Evolutionary conservation across 2,888 invertebrate species (phyloP), one percentile per base, ranked within the genome.

Genomic region (Hipparchia sbordonii): DNA sequence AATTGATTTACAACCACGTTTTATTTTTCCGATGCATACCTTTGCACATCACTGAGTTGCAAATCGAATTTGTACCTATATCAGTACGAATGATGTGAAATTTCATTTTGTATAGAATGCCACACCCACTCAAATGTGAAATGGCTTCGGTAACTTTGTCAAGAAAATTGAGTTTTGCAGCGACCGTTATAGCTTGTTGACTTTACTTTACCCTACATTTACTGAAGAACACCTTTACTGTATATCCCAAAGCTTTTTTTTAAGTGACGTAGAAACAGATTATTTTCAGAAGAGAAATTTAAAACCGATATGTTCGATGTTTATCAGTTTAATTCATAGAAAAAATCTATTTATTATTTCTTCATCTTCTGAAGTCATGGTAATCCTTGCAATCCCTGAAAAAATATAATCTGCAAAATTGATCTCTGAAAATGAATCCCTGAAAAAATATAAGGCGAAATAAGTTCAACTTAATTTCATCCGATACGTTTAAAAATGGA

Each of bases 81-180:
- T 2, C 23, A 1, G 6, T 59, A 60, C 56, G 52, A 61, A 67
- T 56, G 56, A 56, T 45, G 63, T 46, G 8, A 56, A 68, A 73
- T 45, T 33, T 39, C 45, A 72, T 75, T 74, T 71, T 67, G 54
- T 60, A 60, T 48, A 46, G 67, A 67, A 73, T 59, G 70, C 72
- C 74, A 67, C 74, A 71, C 75, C 77, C 67, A 56, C 70, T 74
- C 69, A 67, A 73, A 65, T 51, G 65, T 72, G 72, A 75, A 74
- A 77, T 75, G 59, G 74, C 76, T 78, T 80, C 76, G 77, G 78
- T 85, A 87, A 87, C 81, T 81, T 82, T 78, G 82, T 84, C 79
- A 81, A 77, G 83, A 72, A 86, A 87, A 89, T 89, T 83, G 80
- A 84, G 80, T 86, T 87, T 83, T 76, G 75, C 54, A 70, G 76